Evolutionary conservation across 92 coral and sea anemone species (phyloP), one percentile per base, ranked within the genome.

Genomic region (Heliopora coerulea): DNA sequence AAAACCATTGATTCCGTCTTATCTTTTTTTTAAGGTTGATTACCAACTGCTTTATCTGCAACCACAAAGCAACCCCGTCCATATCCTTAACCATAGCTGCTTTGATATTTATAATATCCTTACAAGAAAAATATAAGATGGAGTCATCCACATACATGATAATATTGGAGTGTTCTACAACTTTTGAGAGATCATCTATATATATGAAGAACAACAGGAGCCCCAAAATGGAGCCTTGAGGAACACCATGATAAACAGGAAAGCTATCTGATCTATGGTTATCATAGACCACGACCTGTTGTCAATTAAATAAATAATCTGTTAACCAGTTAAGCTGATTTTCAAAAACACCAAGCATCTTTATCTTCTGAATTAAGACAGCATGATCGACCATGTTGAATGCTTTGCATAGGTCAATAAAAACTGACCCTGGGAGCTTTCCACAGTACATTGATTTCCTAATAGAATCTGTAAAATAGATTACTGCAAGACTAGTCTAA

Each of bases 61-160:
- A 31, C 67, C 67, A 29, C 4, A 5, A 9, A 11, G 67, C 39
- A 27, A 61, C 39, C 31, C 42, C 42, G 40, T 31, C 67, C 67
- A 61, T 28, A 27, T 61, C 67, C 2, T 61, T 42, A 29, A 25
- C 19, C 42, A 61, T 1, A 13, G 18, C 20, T 1, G 39, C 40
- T 33, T 29, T 42, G 40, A 61, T 61, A 31, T 27, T 31, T 27
- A 27, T n/a, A 27, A 61, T 27, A 6, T 28, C 66, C 44, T 28
- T 23, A 61, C 24, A 13, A 58, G 64, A 58, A 15, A 58, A 13
- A 26, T 58, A 58, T 21, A 58, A 11, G 32, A 58, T 31, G 26
- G 69, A 56, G 68, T 74, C 59, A 74, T 74, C 70, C 27, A 35
- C 70, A 34, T 59, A 74, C 69, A 74, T 75, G 39, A 75, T 40